phyloP scores from a whole-genome alignment of 2,113 vertebrate genomes.

The Edolisoma coerulescens region DNA sequence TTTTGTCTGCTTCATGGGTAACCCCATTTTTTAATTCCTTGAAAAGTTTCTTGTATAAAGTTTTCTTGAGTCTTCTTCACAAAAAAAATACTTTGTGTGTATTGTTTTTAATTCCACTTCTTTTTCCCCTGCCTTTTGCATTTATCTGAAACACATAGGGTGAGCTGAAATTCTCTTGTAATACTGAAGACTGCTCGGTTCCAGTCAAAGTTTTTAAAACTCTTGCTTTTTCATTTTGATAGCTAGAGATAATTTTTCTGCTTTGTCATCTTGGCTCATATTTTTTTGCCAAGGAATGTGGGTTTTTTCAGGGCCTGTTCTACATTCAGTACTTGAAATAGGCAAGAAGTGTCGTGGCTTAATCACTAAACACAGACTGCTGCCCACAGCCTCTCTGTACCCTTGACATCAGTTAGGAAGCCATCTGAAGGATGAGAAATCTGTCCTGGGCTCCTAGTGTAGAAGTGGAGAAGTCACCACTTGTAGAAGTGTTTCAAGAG shows the following conservation, averaged over 20 bases:
- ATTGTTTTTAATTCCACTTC: neutral
- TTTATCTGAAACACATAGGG: neutral
- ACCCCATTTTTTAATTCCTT: neutral
- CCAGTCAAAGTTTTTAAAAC: neutral
- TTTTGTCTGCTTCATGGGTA: neutral
- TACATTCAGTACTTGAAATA: neutral
- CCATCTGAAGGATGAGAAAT: neutral
- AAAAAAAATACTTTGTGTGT: neutral
- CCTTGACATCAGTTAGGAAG: neutral
- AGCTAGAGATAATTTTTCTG: neutral
- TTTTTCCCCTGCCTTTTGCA: neutral
- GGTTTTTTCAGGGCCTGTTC: fast-evolving
- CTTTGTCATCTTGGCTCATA: neutral
- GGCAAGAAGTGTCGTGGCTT: neutral
- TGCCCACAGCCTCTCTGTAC: neutral
- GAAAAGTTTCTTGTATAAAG: neutral
- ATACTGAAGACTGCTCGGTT: neutral
- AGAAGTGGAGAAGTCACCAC: neutral
- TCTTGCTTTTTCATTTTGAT: neutral
- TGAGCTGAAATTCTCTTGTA: neutral
- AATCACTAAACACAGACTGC: neutral
- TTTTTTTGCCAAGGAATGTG: neutral
- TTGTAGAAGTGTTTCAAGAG: neutral
- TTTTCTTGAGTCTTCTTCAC: neutral
- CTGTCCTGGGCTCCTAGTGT: neutral